These are phyloP conservation scores for Blera fallax DNA, from an alignment of 2,888 invertebrate species.

Conservation along the genomic window DNA sequence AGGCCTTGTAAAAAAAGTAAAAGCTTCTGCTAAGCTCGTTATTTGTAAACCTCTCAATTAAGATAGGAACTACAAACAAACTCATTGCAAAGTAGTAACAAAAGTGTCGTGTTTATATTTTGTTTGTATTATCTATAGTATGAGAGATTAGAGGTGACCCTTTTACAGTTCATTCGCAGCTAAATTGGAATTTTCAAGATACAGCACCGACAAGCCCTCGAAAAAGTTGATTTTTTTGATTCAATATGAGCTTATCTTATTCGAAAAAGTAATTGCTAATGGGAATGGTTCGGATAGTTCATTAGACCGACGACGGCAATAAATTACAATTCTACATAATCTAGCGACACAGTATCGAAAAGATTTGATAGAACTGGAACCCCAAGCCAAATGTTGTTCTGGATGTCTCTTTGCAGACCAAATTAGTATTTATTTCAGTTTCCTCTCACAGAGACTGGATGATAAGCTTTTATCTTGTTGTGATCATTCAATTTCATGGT, in stretches of 20 bases:
- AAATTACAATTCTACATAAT: too few relatives aligned
- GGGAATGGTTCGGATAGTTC: neutral
- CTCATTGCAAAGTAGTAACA: neutral
- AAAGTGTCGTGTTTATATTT: neutral
- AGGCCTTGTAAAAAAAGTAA: neutral
- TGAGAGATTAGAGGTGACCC: neutral
- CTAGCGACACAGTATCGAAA: too few relatives aligned
- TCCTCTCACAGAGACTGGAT: neutral
- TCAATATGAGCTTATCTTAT: too few relatives aligned
- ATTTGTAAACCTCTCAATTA: neutral
- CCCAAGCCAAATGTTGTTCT: neutral
- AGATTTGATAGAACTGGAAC: neutral
- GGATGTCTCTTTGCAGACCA: neutral
- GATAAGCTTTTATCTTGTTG: neutral
- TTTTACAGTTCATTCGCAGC: neutral
- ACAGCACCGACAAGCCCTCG: neutral
- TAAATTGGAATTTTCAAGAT: neutral
- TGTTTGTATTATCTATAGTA: neutral
- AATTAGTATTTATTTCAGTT: neutral
- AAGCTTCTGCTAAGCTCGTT: neutral
- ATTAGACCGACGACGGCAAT: neutral
- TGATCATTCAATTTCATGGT: neutral
- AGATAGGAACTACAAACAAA: neutral
- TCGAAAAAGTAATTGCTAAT: neutral
- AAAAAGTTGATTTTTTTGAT: too few relatives aligned